Base-by-base conservation (phyloP, 2,797 vertebrate species). In the Pseudotriccus pelzelni region DNA sequence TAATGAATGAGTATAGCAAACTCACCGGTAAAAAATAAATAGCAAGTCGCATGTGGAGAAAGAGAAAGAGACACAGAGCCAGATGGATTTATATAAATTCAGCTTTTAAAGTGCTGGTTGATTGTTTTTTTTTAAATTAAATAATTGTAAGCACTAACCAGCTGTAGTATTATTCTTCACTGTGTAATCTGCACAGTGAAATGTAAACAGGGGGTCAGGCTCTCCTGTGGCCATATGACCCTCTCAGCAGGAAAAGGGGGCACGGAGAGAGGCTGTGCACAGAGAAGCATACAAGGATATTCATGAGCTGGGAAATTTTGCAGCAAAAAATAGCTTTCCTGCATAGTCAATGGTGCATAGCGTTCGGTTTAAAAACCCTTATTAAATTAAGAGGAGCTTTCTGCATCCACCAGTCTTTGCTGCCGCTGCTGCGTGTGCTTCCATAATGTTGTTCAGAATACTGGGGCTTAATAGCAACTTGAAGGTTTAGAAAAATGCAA, bases 401-500 rank as follows among this genome's bases (percentile, higher is more conserved):
- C 66, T 93, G 25, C 81, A 59, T 72, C 87, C 77, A 84, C 76
- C 81, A 76, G 90, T 50, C 90, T 68, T 79, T 68, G 56, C 83
- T 2, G 27, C 78, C 56, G 92, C 77, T 72, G 87, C 72, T 37
- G 75, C 91, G 79, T 95, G 82, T 94, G 85, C 96, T 96, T 97
- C 95, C 87, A 94, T 91, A 89, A 58, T 81, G 78, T 56, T 84
- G 69, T 79, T 91, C 72, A 84, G 84, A 96, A 94, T 70, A 44
- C 93, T 81, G 64, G 68, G 53, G 68, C 89, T 97, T 94, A 95
- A 91, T 93, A 96, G 87, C 86, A 93, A 89, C 94, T 96, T 91
- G 90, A 93, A 97, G 83, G 91, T 87, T 91, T 93, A 94, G 93
- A 97, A 97, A 97, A 97, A 96, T 91, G 96, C 87, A 96, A 90